phyloP scores from a whole-genome alignment of 2,797 vertebrate genomes.

The Sebastolobus alascanus region DNA sequence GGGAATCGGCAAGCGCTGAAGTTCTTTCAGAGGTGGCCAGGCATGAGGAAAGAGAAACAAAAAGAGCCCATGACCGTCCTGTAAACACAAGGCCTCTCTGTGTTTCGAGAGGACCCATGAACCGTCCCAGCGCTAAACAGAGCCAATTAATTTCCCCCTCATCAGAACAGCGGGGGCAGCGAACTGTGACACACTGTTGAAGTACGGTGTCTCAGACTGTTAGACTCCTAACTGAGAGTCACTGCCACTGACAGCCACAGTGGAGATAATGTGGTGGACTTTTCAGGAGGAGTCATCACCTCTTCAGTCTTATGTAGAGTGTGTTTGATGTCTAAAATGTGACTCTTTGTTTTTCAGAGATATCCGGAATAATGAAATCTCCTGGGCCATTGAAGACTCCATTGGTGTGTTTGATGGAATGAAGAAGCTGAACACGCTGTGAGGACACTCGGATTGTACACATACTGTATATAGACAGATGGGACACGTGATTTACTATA shows the following conservation, averaged over 20 bases:
- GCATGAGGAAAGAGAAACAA: conserved; percentile 79
- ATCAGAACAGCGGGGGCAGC: conserved; percentile 56
- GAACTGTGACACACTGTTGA: conserved; percentile 56
- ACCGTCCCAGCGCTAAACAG: conserved; percentile 60
- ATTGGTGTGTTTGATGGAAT: conserved; percentile 94
- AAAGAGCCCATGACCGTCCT: conserved; percentile 61
- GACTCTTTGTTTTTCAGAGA: conserved; percentile 85
- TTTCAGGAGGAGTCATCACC: conserved; percentile 1
- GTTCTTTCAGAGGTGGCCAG: conserved; percentile 76
- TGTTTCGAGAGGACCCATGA: conserved; percentile 56
- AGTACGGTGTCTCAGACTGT: conserved; percentile 47
- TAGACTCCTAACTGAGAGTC: conserved; percentile 39
- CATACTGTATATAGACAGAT: neutral
- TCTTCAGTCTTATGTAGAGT: neutral
- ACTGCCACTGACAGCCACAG: conserved; percentile 21
- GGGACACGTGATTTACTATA: neutral
- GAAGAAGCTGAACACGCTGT: conserved; percentile 93
- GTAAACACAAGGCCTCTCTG: conserved; percentile 71
- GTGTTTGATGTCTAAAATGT: conserved; percentile 37
- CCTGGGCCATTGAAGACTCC: conserved; percentile 97
- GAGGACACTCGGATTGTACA: conserved; percentile 69
- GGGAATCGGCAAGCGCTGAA: conserved; percentile 58
- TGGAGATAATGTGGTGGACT: conserved; percentile 10
- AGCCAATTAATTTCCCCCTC: conserved; percentile 72
- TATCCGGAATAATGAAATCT: conserved; percentile 96